Percentiles rank a stretch among this genome's conserved stretches.
Conservation (phyloP, 2,113 vertebrate genomes). For the Steatornis caripensis region DNA sequence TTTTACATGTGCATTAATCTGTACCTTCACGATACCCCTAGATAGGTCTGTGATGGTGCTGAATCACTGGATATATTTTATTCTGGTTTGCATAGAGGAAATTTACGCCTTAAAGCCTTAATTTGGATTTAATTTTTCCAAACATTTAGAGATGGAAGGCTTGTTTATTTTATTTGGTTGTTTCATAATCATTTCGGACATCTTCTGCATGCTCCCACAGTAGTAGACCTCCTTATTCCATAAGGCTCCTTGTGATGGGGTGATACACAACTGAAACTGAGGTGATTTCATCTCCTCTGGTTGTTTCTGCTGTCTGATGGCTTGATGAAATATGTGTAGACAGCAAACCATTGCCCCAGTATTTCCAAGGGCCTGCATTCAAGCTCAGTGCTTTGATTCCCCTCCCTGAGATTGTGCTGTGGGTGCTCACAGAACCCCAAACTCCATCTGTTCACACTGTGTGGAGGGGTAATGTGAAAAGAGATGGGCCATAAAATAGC, state of each 20-base stretch:
- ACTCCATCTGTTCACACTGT: background rate
- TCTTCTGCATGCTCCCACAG: background rate
- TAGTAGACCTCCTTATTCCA: background rate
- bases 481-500: background rate
- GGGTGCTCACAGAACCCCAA: background rate
- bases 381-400: background rate
- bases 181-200: background rate
- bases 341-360: background rate
- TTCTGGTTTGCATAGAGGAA: background rate
- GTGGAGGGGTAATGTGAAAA: fast-evolving
- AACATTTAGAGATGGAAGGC: background rate
- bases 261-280: background rate
- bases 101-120: background rate
- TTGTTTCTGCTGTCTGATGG: background rate
- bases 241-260: background rate
- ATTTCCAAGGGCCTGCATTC: background rate
- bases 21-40: background rate
- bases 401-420: background rate
- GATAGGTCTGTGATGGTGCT: background rate
- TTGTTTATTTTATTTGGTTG: background rate
- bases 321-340: background rate
- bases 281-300: background rate
- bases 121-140: background rate
- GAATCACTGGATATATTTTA: background rate
- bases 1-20: background rate